Conservation (phyloP, 2,888 invertebrate genomes). For the Neoascia interrupta region DNA sequence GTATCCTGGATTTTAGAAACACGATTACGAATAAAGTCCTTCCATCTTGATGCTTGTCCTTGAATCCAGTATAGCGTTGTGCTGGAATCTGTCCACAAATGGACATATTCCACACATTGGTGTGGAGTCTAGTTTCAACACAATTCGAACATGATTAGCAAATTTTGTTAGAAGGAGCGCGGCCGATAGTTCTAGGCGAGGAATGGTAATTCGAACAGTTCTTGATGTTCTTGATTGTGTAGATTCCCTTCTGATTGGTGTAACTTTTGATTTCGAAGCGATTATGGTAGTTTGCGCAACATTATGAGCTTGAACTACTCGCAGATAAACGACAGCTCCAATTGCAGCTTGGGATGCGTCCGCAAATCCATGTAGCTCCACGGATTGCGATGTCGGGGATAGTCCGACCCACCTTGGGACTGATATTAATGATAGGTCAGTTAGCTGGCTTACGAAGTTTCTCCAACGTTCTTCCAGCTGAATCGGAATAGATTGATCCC, state of each 20-base stretch:
- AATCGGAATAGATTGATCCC: not conserved
- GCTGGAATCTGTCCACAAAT: not conserved
- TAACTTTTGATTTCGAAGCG: constrained; percentile 3
- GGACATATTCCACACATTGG: no score
- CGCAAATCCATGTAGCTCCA: constrained; percentile 10
- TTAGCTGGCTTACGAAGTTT: not conserved
- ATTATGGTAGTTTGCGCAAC: constrained; percentile 1
- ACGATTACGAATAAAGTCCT: not conserved
- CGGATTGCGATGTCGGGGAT: not conserved
- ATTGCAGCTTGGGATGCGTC: constrained; percentile 4
- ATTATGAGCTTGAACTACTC: not conserved
- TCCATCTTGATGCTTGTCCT: not conserved
- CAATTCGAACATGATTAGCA: not conserved
- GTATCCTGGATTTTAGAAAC: not conserved
- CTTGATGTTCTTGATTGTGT: not conserved
- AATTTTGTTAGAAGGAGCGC: not conserved
- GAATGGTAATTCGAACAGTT: not conserved
- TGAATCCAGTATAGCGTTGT: not conserved
- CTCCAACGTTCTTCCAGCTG: constrained; percentile 5
- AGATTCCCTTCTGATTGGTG: not conserved
- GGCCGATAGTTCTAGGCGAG: not conserved
- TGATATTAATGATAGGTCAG: not conserved
- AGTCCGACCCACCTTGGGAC: not conserved
- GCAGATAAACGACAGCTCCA: not conserved
- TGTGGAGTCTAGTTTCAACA: not conserved